Evolutionary conservation across 2,888 invertebrate species (phyloP).

Genomic region (Torymus tubicola): DNA sequence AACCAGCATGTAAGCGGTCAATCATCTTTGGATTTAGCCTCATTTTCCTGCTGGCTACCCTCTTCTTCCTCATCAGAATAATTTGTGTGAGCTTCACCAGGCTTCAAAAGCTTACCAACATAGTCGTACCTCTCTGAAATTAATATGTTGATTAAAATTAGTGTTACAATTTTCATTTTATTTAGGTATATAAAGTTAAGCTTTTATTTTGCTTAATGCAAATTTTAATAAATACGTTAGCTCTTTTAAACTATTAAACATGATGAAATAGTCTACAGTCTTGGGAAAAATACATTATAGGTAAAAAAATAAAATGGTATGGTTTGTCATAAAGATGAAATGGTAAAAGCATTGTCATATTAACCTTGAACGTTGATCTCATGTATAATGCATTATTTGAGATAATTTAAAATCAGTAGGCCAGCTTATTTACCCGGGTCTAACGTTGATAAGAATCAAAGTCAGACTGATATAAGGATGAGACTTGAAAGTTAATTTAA

Average conservation of each 20-base stretch:
- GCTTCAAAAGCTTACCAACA: constrained; percentile 92
- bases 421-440: constrained; percentile 26
- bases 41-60: constrained; percentile 75
- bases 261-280: not conserved
- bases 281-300: not conserved
- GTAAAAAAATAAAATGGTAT: not conserved
- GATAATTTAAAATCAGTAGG: constrained; percentile 42
- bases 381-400: constrained; percentile 57
- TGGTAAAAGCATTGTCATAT: constrained; percentile 19
- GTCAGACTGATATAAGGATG: not conserved
- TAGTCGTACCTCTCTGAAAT: constrained; percentile 93
- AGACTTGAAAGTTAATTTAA: too few relatives aligned
- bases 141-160: constrained; percentile 15
- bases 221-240: not conserved
- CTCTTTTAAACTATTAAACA: not conserved
- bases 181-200: not conserved
- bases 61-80: constrained; percentile 94
- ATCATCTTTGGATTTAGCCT: constrained; percentile 75
- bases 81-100: constrained; percentile 92
- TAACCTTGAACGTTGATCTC: constrained; percentile 61
- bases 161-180: not conserved
- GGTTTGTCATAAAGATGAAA: not conserved
- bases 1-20: constrained; percentile 67
- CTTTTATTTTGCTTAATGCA: not conserved
- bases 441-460: constrained; percentile 32